Evolutionary conservation across 2,797 vertebrate genomes (phyloP).

Genomic region (Pseudomugil gertrudae): DNA sequence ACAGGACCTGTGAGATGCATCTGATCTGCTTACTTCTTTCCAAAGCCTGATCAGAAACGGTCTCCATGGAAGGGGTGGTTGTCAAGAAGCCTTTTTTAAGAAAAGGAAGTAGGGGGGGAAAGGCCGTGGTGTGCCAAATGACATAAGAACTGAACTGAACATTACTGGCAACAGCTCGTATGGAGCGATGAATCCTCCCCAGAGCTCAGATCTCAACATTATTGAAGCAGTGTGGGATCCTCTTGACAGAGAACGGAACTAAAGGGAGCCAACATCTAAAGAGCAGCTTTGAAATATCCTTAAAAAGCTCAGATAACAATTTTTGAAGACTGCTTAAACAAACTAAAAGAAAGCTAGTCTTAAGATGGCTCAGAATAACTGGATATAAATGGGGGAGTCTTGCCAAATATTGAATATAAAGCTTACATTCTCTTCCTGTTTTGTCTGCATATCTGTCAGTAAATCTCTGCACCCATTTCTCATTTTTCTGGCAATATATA

Average conservation of each 20-base stretch:
- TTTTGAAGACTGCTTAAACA: not conserved
- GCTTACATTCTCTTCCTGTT: not conserved
- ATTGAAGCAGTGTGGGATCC: not conserved
- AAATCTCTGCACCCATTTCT: not conserved
- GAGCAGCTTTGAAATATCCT: not conserved
- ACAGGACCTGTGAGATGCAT: not conserved
- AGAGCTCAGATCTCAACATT: not conserved
- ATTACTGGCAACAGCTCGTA: not conserved
- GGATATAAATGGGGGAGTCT: not conserved
- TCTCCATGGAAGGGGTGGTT: not conserved
- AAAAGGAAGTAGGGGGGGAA: not conserved
- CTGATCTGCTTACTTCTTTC: not conserved
- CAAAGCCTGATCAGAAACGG: not conserved
- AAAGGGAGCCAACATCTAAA: not conserved
- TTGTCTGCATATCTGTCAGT: not conserved
- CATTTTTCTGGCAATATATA: not conserved
- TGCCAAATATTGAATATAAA: not conserved
- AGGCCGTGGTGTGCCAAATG: not conserved
- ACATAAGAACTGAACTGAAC: not conserved
- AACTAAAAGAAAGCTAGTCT: not conserved
- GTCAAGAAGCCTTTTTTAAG: not conserved
- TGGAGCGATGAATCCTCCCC: not conserved
- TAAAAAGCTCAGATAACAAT: not conserved
- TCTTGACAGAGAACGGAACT: not conserved
- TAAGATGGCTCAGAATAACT: not conserved